phyloP scores from a whole-genome alignment of 2,797 vertebrate genomes.

The Margarornis squamiger region DNA sequence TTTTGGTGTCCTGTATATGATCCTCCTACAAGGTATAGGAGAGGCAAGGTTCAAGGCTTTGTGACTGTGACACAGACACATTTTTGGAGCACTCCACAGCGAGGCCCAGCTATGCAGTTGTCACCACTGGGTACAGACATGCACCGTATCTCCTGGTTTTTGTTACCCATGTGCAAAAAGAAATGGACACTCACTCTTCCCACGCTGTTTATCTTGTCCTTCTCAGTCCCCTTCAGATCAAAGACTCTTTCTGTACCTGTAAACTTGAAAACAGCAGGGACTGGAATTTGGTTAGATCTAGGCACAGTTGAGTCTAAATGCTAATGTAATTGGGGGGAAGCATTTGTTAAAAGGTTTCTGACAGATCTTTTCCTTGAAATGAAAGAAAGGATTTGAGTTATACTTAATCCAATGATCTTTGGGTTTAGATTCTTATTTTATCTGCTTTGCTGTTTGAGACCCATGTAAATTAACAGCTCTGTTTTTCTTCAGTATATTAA shows the following conservation, averaged over 20 bases:
- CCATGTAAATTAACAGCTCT: background rate
- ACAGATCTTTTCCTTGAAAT: background rate
- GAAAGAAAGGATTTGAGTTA: background rate
- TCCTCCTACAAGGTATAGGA: background rate
- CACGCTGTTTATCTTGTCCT: background rate
- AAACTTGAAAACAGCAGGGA: background rate
- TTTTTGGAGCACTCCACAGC: background rate
- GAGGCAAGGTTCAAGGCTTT: background rate
- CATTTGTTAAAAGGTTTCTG: background rate
- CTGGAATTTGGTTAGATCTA: background rate
- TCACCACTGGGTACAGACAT: background rate
- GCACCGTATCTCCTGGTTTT: fast-evolving
- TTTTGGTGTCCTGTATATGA: background rate
- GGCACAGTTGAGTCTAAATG: background rate
- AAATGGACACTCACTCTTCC: fast-evolving
- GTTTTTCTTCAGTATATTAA: background rate
- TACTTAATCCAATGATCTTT: background rate
- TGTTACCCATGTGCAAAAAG: background rate
- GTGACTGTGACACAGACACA: background rate
- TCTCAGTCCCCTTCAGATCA: fast-evolving
- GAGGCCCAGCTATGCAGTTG: background rate
- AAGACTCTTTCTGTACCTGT: background rate
- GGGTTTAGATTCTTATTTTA: background rate
- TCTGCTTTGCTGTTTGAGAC: background rate
- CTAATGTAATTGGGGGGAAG: background rate